A percentile compares a stretch with the other conserved stretches of the same genome.
Conservation (phyloP, 2,797 vertebrate species). For the Tolypeutes matacus region DNA sequence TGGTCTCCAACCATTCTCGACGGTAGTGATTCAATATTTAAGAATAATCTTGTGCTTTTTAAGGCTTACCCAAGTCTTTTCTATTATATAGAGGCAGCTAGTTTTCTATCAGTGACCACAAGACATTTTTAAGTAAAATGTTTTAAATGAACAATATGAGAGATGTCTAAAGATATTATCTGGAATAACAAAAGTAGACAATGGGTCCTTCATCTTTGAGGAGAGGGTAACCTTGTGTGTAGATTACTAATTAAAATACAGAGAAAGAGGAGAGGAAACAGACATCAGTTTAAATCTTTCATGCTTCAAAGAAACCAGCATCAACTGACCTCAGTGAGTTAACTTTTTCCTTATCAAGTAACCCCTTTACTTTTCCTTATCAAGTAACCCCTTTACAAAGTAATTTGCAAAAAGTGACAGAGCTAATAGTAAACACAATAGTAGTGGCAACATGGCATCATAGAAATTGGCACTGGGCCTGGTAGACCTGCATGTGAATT, state of each 20-base stretch:
- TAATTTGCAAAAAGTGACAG: not conserved
- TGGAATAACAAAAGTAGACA: slow-evolving; percentile 24
- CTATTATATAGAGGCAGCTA: not conserved
- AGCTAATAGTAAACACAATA: not conserved
- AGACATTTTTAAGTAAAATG: slow-evolving; percentile 38
- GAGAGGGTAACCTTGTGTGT: slow-evolving; percentile 36
- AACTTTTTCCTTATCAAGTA: not conserved
- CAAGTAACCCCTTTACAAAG: not conserved
- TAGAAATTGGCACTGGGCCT: not conserved
- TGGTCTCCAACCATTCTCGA: not conserved
- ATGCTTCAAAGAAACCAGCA: slow-evolving; percentile 20
- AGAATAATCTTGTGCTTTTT: not conserved
- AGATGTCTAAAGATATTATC: slow-evolving; percentile 7
- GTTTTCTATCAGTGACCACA: not conserved
- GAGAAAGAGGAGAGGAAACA: not conserved
- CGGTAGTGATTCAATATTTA: not conserved
- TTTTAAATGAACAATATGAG: not conserved
- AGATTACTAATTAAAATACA: slow-evolving; percentile 40
- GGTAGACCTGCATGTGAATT: not conserved
- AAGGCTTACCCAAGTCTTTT: slow-evolving; percentile 32
- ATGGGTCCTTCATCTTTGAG: not conserved
- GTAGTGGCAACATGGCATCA: not conserved
- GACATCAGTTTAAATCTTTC: not conserved
- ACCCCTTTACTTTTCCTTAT: slow-evolving; percentile 5
- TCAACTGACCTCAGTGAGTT: not conserved